A percentile compares a stretch with the other conserved stretches of the same genome.
Conservation (phyloP, 2,797 vertebrate genomes). For the Sebastes taczanowskii region DNA sequence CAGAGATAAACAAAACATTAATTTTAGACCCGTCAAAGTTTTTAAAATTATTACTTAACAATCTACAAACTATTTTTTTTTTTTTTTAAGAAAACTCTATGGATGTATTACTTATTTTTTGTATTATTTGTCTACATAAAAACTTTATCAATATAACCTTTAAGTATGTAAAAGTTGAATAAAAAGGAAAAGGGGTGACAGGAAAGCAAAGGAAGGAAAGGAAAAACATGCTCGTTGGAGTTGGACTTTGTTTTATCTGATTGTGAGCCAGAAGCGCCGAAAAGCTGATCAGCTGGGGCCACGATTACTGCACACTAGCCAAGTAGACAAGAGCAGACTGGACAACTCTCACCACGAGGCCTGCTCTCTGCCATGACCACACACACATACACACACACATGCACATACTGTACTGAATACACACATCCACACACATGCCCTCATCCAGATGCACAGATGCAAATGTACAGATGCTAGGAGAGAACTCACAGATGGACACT, state of each 20-base stretch:
- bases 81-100: too few relatives aligned
- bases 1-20: too few relatives aligned
- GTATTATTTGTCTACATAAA: too few relatives aligned
- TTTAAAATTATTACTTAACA: too few relatives aligned
- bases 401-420: background rate
- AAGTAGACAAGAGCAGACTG: slow-evolving; percentile 45
- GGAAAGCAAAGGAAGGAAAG: background rate
- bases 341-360: slow-evolving; percentile 34
- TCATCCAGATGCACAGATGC: slow-evolving; percentile 9
- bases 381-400: background rate
- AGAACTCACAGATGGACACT: slow-evolving; percentile 21
- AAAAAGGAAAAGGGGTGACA: background rate
- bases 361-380: background rate
- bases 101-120: too few relatives aligned
- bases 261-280: slow-evolving; percentile 2
- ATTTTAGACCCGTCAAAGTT: too few relatives aligned
- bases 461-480: slow-evolving; percentile 1
- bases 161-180: too few relatives aligned
- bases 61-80: too few relatives aligned
- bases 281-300: slow-evolving; percentile 40
- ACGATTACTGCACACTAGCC: background rate
- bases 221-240: background rate
- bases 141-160: too few relatives aligned
- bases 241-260: background rate
- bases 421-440: background rate